phyloP scores from a whole-genome alignment of 2,888 invertebrate species.

The Daptonema setosum region DNA sequence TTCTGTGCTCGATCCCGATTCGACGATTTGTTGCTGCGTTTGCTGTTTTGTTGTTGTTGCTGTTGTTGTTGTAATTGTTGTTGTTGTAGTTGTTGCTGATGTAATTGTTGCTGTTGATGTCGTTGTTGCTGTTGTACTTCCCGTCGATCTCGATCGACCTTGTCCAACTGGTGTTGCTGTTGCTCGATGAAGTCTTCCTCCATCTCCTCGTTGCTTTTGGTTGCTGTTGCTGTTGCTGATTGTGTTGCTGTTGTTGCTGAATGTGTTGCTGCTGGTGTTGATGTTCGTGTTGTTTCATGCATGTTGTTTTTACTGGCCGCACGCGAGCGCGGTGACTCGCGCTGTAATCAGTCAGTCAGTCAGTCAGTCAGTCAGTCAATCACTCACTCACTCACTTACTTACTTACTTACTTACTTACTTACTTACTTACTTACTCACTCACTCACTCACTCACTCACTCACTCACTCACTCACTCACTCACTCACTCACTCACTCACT shows the following conservation, averaged over 20 bases:
- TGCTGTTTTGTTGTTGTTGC: neutral
- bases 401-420: too few relatives aligned
- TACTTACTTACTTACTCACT: too few relatives aligned
- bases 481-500: too few relatives aligned
- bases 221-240: neutral
- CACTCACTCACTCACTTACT: too few relatives aligned
- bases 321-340: too few relatives aligned
- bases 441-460: too few relatives aligned
- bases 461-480: too few relatives aligned
- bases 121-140: neutral
- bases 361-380: too few relatives aligned
- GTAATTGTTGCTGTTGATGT: neutral
- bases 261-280: neutral
- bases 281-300: neutral
- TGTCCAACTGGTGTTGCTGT: neutral
- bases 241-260: neutral
- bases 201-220: neutral
- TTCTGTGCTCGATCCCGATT: too few relatives aligned
- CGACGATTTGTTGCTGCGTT: neutral
- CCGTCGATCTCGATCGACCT: neutral
- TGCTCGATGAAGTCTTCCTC: neutral
- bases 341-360: too few relatives aligned
- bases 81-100: neutral
- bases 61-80: neutral
- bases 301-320: too few relatives aligned